Conservation (phyloP, 2,888 invertebrate species). For the Dynastes tityus region DNA sequence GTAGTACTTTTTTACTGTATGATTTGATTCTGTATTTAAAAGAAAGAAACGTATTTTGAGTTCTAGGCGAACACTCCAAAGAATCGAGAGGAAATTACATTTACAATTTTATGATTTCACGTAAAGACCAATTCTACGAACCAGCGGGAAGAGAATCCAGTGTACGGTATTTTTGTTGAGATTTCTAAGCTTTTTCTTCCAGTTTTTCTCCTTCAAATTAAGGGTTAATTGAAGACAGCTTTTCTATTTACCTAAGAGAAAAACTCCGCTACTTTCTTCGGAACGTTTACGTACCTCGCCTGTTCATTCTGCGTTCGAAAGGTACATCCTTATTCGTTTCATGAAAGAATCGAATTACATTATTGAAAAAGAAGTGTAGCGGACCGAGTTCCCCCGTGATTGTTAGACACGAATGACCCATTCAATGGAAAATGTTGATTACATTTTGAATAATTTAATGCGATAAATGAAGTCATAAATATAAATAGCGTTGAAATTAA, state of each 20-base stretch:
- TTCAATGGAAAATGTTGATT: slow-evolving; percentile 51
- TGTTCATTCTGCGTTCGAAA: neutral
- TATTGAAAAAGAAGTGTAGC: slow-evolving; percentile 46
- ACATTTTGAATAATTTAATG: slow-evolving; percentile 49
- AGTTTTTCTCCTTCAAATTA: slow-evolving; percentile 29
- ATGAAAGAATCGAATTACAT: slow-evolving; percentile 46
- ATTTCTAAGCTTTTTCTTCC: slow-evolving; percentile 15
- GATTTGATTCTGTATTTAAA: too few species aligned
- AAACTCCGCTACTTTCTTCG: neutral
- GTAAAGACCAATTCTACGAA: slow-evolving; percentile 18
- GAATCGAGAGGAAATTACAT: slow-evolving; percentile 30
- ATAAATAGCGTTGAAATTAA: slow-evolving; percentile 49
- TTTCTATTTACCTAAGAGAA: slow-evolving; percentile 36
- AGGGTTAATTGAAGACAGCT: slow-evolving; percentile 43
- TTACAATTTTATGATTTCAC: slow-evolving; percentile 10
- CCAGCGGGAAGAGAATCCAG: slow-evolving; percentile 9
- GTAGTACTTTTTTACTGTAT: too few species aligned
- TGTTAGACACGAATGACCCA: slow-evolving; percentile 46
- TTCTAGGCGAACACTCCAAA: neutral
- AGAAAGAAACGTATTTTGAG: too few species aligned
- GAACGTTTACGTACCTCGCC: neutral
- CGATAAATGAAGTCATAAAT: slow-evolving; percentile 51
- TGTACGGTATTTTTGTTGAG: slow-evolving; percentile 22
- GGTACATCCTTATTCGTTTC: slow-evolving; percentile 20
- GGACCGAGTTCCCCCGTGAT: slow-evolving; percentile 33